Conservation (phyloP, 2,888 invertebrate genomes). For the Caenorhabditis macrosperma region DNA sequence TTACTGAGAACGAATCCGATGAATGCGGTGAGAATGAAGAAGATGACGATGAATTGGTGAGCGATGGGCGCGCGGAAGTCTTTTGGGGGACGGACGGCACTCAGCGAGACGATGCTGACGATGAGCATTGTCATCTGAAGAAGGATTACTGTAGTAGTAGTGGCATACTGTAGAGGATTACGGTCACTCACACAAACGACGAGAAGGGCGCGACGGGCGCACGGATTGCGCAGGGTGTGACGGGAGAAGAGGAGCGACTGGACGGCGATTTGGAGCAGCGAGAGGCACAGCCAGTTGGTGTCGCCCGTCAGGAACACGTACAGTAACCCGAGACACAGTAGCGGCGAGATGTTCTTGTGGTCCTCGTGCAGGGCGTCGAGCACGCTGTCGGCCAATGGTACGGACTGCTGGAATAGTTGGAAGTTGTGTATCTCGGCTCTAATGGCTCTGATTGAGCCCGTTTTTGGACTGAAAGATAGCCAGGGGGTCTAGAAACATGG, state of each 20-base stretch:
- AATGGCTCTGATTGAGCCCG: too few relatives aligned
- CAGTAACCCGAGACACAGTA: conserved; percentile 2
- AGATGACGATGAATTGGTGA: background rate
- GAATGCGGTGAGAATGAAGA: conserved; percentile 13
- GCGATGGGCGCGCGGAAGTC: background rate
- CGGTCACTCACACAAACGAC: background rate
- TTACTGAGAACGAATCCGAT: conserved; percentile 23
- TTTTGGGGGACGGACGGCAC: background rate
- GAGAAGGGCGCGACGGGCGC: background rate
- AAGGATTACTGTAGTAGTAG: too few relatives aligned
- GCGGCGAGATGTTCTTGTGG: background rate
- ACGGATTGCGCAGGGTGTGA: background rate
- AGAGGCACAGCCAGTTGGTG: background rate
- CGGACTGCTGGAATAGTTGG: background rate
- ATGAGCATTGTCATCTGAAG: conserved; percentile 2
- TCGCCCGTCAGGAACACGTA: background rate
- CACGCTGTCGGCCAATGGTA: background rate
- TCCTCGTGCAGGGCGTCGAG: conserved; percentile 7
- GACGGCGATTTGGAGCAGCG: background rate
- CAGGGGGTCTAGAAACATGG: too few relatives aligned
- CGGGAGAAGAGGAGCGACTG: conserved; percentile 10
- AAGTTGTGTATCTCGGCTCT: too few relatives aligned
- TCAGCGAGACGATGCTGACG: background rate
- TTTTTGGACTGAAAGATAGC: too few relatives aligned
- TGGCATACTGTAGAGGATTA: background rate